These are phyloP conservation scores for Amblyopsis hoosieri DNA, from an alignment of 2,797 vertebrate genomes.

Conservation along the genomic window DNA sequence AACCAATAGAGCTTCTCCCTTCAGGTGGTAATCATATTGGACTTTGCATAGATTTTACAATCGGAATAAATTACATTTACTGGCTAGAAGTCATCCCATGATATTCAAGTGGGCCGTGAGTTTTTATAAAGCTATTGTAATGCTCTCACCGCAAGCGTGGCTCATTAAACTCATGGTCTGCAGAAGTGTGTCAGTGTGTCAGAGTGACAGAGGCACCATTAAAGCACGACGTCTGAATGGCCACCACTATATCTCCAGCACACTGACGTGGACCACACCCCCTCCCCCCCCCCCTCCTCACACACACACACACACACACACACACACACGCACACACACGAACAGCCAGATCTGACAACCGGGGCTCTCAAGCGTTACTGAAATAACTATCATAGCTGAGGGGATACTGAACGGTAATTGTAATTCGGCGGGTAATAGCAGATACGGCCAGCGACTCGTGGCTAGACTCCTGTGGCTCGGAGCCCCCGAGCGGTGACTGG, in stretches of 20 bases:
- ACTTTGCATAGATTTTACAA: conserved; percentile 60
- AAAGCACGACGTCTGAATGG: too few relatives aligned
- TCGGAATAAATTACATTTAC: conserved; percentile 60
- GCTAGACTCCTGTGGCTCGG: conserved; percentile 34
- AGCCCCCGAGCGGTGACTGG: conserved; percentile 55
- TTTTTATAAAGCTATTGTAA: conserved; percentile 47
- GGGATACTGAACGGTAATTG: conserved; percentile 12
- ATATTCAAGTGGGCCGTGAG: conserved; percentile 19
- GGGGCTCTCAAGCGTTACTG: neutral
- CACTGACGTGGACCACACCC: conserved; percentile 4
- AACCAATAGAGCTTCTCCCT: conserved; percentile 22
- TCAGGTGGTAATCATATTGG: conserved; percentile 29
- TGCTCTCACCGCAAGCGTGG: conserved; percentile 45
- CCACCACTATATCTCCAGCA: neutral
- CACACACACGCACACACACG: conserved; percentile 1
- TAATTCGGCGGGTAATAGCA: conserved; percentile 8
- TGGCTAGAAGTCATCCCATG: conserved; percentile 33
- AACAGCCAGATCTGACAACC: neutral
- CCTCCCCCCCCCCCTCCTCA: conserved; percentile 7
- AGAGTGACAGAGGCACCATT: conserved; percentile 41
- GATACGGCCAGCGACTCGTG: conserved; percentile 23
- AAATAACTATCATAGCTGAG: conserved; percentile 10
- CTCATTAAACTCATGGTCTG: conserved; percentile 59
- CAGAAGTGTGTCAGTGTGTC: conserved; percentile 67
- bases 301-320: conserved; percentile 11